These are phyloP conservation scores for Lamprologus callipterus DNA, from an alignment of 2,113 vertebrate species.

Conservation along the genomic window DNA sequence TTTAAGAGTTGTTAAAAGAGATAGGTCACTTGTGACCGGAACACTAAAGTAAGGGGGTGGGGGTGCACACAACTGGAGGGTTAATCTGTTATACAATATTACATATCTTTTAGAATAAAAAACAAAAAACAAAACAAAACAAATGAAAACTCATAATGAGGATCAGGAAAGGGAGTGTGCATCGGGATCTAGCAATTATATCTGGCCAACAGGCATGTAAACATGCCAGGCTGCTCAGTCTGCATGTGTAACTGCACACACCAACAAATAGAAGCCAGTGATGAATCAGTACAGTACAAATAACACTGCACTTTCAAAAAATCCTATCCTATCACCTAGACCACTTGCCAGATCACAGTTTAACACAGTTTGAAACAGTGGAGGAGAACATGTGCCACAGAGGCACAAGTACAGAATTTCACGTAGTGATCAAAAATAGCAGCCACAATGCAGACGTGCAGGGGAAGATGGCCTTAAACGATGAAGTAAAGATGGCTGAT, in stretches of 20 bases:
- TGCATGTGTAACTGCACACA: neutral
- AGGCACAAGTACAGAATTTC: neutral
- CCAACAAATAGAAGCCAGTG: neutral
- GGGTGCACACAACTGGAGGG: neutral
- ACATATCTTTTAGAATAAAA: neutral
- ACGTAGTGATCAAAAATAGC: neutral
- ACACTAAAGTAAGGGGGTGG: neutral
- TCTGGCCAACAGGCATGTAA: neutral
- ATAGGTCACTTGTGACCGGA: neutral
- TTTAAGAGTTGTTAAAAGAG: neutral
- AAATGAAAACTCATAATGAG: neutral
- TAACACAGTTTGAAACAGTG: neutral
- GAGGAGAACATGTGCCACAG: neutral
- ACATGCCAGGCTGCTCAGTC: neutral
- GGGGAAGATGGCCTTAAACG: too few species aligned
- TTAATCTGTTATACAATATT: neutral
- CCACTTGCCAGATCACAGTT: neutral
- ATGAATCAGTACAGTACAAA: neutral
- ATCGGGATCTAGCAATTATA: neutral
- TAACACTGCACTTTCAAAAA: neutral
- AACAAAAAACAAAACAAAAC: neutral
- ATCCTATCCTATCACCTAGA: neutral
- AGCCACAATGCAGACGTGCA: neutral
- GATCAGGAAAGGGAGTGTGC: neutral
- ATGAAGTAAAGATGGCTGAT: neutral